phyloP scores from a whole-genome alignment of 2,113 vertebrate genomes.

The Lichenostomus cassidix region DNA sequence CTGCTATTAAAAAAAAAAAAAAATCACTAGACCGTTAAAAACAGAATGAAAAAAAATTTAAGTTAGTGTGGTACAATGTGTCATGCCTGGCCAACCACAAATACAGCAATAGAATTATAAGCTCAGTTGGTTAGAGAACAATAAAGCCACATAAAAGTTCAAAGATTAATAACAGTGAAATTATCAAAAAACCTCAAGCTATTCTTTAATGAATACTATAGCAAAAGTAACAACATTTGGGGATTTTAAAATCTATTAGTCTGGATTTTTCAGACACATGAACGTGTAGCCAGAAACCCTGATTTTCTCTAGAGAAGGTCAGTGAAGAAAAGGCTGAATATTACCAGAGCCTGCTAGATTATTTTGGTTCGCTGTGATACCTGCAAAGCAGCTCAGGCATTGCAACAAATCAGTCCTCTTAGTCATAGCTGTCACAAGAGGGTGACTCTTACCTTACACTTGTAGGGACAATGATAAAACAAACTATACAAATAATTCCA shows the following conservation, averaged over 20 bases:
- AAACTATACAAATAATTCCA: neutral
- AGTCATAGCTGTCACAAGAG: neutral
- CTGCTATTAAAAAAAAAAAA: neutral
- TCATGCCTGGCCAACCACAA: conserved; percentile 34
- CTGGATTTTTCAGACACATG: neutral
- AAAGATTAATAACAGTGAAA: conserved; percentile 61
- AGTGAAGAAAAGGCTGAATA: neutral
- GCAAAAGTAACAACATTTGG: neutral
- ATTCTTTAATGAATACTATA: conserved; percentile 31
- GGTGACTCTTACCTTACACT: neutral
- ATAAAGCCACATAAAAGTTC: conserved; percentile 42
- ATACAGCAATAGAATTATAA: conserved; percentile 50
- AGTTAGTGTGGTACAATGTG: neutral
- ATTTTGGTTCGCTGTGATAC: neutral
- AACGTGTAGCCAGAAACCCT: neutral
- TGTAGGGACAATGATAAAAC: neutral
- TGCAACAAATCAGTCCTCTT: neutral
- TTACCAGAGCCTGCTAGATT: neutral
- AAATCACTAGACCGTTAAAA: neutral
- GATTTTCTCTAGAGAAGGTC: neutral
- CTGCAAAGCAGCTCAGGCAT: neutral
- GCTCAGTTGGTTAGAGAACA: conserved; percentile 40
- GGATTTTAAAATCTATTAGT: neutral
- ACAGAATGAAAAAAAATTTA: neutral
- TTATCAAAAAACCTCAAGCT: conserved; percentile 45